These are phyloP conservation scores for Halisarca cf. caerulea DNA, from an alignment of 37 sponge, comb jelly and placozoan species.

Conservation along the genomic window DNA sequence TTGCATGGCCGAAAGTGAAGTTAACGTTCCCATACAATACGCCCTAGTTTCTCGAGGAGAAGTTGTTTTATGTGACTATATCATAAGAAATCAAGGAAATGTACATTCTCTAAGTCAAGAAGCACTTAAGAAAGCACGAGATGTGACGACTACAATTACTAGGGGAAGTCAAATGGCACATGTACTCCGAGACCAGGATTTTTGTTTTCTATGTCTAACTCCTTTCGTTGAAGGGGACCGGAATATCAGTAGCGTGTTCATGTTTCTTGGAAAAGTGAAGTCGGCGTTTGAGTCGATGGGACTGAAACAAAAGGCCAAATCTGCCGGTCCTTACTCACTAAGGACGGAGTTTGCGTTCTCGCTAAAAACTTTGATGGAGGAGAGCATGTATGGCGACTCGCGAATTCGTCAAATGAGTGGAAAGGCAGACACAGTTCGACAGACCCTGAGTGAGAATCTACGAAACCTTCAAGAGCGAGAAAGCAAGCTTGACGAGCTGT, in stretches of 20 bases:
- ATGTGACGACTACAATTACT: background rate
- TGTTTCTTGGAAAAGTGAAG: background rate
- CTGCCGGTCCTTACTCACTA: background rate
- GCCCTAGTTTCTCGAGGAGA: background rate
- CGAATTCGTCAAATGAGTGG: background rate
- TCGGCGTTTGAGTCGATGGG: background rate
- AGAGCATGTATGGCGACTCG: background rate
- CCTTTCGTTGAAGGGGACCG: background rate
- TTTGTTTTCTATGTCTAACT: constrained; percentile 12
- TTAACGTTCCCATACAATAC: background rate
- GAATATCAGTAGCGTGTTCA: background rate
- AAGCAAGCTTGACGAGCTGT: constrained; percentile 1
- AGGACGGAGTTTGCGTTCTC: background rate
- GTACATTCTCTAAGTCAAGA: background rate
- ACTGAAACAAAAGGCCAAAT: background rate
- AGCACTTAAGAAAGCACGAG: background rate
- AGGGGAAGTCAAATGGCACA: background rate
- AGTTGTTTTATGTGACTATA: constrained; percentile 7
- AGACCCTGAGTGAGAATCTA: constrained; percentile 3
- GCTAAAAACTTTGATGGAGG: background rate
- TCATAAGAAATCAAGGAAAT: background rate
- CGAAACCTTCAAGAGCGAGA: constrained; percentile 3
- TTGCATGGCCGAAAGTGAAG: background rate
- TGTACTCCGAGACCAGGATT: background rate
- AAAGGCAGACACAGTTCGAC: constrained; percentile 2